phyloP scores from a whole-genome alignment of 2,113 vertebrate species.

The Craseonycteris thonglongyai region DNA sequence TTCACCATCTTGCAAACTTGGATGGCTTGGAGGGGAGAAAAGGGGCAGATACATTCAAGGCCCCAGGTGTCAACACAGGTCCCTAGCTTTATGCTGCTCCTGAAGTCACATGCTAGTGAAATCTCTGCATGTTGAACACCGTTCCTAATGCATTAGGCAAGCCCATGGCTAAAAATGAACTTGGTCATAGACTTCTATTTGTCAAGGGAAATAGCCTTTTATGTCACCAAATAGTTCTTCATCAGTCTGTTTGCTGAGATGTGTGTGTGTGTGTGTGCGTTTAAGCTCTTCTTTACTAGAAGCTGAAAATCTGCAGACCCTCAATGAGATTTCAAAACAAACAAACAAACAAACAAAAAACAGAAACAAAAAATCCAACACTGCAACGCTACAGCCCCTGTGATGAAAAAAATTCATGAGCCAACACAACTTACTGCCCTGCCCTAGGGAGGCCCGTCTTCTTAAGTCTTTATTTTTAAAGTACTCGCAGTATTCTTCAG shows the following conservation, averaged over 20 bases:
- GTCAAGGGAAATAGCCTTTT: slow-evolving; percentile 7
- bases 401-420: background rate
- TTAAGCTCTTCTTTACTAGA: background rate
- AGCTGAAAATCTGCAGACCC: slow-evolving; percentile 15
- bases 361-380: background rate
- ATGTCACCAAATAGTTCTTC: background rate
- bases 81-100: background rate
- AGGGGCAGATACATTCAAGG: background rate
- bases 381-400: background rate
- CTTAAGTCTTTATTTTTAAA: background rate
- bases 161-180: background rate
- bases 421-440: background rate
- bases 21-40: background rate
- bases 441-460: background rate
- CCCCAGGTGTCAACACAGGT: background rate
- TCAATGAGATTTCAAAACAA: background rate
- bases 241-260: background rate
- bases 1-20: background rate
- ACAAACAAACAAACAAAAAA: background rate
- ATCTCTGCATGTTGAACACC: background rate
- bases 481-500: background rate
- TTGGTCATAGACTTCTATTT: background rate
- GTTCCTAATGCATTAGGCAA: background rate
- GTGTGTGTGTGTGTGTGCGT: background rate
- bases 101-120: background rate